A percentile compares a stretch with the other conserved stretches of the same genome.
These are phyloP conservation scores for Pogonocichla stellata DNA, from an alignment of 2,113 vertebrate genomes.

Conservation along the genomic window DNA sequence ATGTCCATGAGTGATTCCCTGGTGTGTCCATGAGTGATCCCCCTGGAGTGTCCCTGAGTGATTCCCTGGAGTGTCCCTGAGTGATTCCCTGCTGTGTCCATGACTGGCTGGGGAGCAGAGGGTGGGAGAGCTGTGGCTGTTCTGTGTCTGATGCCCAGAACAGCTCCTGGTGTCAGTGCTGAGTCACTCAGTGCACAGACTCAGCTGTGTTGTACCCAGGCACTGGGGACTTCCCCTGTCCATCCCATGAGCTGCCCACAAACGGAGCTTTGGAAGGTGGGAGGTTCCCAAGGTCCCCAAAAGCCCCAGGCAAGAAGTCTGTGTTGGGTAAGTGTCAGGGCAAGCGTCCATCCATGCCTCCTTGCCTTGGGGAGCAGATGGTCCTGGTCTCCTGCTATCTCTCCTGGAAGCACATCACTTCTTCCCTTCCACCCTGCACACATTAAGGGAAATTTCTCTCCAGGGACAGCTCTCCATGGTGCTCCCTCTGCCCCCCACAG, in stretches of 20 bases:
- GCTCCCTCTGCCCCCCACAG: neutral
- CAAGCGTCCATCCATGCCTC: neutral
- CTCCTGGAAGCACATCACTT: neutral
- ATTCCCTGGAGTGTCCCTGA: no score
- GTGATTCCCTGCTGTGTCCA: no score
- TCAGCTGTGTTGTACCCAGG: neutral
- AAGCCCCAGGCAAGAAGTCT: neutral
- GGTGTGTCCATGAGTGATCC: no score
- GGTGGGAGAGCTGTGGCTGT: neutral
- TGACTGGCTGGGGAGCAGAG: rapidly evolving
- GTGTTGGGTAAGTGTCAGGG: rapidly evolving
- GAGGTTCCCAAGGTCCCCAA: neutral
- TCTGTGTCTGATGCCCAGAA: neutral
- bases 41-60: no score
- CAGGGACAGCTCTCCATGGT: neutral
- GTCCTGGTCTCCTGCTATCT: neutral
- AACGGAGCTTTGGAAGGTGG: neutral
- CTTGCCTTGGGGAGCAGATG: neutral
- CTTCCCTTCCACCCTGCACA: neutral
- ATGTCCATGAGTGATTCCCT: neutral
- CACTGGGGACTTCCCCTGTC: neutral
- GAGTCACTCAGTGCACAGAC: neutral
- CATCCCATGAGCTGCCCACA: neutral
- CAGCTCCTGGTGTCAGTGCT: neutral
- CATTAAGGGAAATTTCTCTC: neutral